phyloP scores from a whole-genome alignment of 2,888 invertebrate species.

The Scrobipalpa costella region DNA sequence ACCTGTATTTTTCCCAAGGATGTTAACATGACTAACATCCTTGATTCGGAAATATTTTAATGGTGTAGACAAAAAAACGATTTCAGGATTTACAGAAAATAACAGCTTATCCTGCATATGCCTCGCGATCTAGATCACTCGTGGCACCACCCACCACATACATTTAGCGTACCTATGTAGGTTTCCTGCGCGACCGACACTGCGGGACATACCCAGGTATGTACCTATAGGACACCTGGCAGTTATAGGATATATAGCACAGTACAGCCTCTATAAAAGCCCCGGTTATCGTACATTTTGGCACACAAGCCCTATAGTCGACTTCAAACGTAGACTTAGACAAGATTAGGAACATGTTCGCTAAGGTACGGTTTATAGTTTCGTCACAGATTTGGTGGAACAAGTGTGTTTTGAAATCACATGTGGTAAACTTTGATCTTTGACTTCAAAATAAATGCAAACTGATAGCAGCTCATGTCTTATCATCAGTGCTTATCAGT shows the following conservation, averaged over 20 bases:
- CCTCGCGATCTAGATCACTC: constrained; percentile 54
- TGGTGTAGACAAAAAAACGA: neutral
- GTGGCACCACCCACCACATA: constrained; percentile 66
- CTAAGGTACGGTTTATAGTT: constrained; percentile 63
- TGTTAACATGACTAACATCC: too few species aligned
- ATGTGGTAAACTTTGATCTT: neutral
- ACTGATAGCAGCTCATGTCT: neutral
- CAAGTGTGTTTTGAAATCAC: neutral
- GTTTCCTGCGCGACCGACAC: constrained; percentile 56
- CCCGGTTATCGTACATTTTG: constrained; percentile 68
- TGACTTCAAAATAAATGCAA: neutral
- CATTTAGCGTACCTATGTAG: constrained; percentile 44
- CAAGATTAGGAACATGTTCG: constrained; percentile 68
- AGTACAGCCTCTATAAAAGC: constrained; percentile 65
- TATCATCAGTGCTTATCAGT: too few species aligned
- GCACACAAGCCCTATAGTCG: constrained; percentile 72
- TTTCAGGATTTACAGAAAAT: neutral
- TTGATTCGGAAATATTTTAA: too few species aligned
- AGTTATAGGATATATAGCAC: constrained; percentile 61
- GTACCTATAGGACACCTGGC: constrained; percentile 18
- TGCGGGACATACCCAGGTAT: constrained; percentile 56
- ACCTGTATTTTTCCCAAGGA: too few species aligned
- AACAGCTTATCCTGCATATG: constrained; percentile 47
- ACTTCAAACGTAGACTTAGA: constrained; percentile 59
- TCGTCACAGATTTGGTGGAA: constrained; percentile 6